Conservation (phyloP, 2,797 vertebrate species). For the Spondyliosoma cantharus region DNA sequence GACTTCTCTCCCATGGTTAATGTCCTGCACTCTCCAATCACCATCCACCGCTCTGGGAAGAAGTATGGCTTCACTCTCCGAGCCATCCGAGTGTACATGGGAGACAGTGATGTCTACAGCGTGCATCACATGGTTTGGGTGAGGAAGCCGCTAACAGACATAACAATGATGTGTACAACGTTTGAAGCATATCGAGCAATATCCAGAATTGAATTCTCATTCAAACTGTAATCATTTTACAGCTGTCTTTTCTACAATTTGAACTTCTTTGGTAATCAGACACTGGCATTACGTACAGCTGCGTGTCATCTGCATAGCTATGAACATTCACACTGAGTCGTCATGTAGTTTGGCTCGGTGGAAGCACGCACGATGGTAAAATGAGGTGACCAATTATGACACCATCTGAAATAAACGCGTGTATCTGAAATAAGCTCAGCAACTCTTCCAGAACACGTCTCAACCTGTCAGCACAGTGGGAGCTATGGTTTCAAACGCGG, state of each 20-base stretch:
- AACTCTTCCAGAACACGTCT: neutral
- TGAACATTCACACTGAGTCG: neutral
- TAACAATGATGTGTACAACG: neutral
- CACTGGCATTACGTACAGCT: neutral
- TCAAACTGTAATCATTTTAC: no score
- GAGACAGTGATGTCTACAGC: constrained; percentile 93
- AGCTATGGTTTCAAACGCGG: neutral
- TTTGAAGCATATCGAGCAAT: neutral
- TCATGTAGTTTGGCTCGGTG: neutral
- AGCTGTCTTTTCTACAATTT: no score
- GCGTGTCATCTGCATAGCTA: neutral
- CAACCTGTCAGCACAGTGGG: neutral
- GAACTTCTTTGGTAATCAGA: no score
- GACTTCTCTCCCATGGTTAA: constrained; percentile 90
- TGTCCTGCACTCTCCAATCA: constrained; percentile 88
- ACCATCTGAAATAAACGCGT: neutral
- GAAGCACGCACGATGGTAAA: constrained; percentile 8
- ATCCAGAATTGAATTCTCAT: no score
- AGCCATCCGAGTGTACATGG: constrained; percentile 94
- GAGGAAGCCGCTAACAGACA: constrained; percentile 56
- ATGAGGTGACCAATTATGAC: neutral
- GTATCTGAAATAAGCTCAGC: neutral
- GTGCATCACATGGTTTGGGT: constrained; percentile 96
- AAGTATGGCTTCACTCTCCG: constrained; percentile 93
- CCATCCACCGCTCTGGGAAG: constrained; percentile 92